A percentile compares a stretch with the other conserved stretches of the same genome.
Conservation (phyloP, 2,888 invertebrate genomes). For the Dusona sp. region DNA sequence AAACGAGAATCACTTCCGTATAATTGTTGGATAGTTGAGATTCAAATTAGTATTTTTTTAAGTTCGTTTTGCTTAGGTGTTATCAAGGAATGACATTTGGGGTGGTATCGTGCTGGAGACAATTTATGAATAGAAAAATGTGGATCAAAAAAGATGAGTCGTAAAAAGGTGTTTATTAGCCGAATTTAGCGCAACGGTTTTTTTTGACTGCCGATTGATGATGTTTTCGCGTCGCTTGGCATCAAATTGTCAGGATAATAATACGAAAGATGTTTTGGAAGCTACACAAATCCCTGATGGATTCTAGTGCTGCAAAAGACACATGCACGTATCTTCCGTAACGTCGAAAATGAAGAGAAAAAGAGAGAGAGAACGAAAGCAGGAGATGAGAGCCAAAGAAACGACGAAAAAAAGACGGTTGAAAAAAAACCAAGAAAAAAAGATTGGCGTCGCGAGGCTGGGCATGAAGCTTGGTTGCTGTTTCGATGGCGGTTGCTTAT, state of each 20-base stretch:
- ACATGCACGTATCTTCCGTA: conserved; percentile 46
- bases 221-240: conserved; percentile 42
- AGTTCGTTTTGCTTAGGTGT: not conserved
- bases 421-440: conserved; percentile 68
- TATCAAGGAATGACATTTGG: not conserved
- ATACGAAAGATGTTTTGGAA: conserved; percentile 5
- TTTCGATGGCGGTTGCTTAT: conserved; percentile 79
- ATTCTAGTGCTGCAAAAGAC: not conserved
- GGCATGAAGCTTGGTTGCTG: conserved; percentile 54
- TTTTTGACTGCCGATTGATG: conserved; percentile 49
- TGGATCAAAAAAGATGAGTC: conserved; percentile 14
- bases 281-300: conserved; percentile 38
- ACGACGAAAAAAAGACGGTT: conserved; percentile 72
- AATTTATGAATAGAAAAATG: not conserved
- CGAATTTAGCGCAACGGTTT: conserved; percentile 41
- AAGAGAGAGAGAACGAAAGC: conserved; percentile 35
- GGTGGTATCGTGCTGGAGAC: not conserved
- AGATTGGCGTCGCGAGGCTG: conserved; percentile 51
- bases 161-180: not conserved
- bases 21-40: not conserved
- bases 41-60: not conserved
- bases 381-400: conserved; percentile 44
- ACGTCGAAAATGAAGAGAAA: conserved; percentile 63
- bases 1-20: conserved; percentile 1
- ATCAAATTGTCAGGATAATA: conserved; percentile 34